Conservation (phyloP, 2,797 vertebrate genomes). For the Anabas testudineus region DNA sequence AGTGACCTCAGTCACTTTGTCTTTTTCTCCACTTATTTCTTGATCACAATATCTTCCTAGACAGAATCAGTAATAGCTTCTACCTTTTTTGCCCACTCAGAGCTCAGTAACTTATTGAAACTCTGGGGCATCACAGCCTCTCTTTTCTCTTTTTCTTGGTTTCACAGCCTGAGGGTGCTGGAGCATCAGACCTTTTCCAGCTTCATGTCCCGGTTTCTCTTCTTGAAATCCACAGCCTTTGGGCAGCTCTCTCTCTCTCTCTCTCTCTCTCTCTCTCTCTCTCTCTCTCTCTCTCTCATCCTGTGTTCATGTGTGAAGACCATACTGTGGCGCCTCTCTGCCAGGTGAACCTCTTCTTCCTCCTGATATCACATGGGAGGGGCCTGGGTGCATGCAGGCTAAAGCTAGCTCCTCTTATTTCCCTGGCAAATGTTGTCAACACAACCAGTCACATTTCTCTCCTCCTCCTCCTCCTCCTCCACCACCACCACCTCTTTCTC, state of each 20-base stretch:
- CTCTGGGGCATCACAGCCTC: conserved; percentile 11
- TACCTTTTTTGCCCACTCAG: not conserved
- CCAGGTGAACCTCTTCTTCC: conserved; percentile 80
- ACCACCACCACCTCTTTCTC: conserved; percentile 29
- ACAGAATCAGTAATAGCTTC: conserved; percentile 6
- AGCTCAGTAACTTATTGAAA: conserved; percentile 24
- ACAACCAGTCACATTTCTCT: conserved; percentile 80
- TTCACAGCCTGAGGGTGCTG: conserved; percentile 46
- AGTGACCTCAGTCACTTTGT: conserved; percentile 13
- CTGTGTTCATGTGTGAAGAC: conserved; percentile 28
- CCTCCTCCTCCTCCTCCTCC: conserved; percentile 65
- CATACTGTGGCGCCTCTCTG: conserved; percentile 54
- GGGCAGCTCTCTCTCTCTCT: conserved; percentile 26
- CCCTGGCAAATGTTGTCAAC: conserved; percentile 87
- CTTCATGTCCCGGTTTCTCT: conserved; percentile 53
- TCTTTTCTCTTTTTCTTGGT: conserved; percentile 31
- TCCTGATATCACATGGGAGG: conserved; percentile 81
- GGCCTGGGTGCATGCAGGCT: conserved; percentile 58
- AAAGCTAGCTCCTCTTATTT: conserved; percentile 83
- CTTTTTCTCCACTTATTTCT: conserved; percentile 7
- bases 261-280: conserved; percentile 17
- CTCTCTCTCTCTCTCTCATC: conserved; percentile 14
- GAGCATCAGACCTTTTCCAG: conserved; percentile 54
- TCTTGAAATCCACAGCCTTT: conserved; percentile 41
- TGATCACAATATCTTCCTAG: not conserved